Conservation (phyloP, 2,113 vertebrate species). For the Peromyscus maniculatus region DNA sequence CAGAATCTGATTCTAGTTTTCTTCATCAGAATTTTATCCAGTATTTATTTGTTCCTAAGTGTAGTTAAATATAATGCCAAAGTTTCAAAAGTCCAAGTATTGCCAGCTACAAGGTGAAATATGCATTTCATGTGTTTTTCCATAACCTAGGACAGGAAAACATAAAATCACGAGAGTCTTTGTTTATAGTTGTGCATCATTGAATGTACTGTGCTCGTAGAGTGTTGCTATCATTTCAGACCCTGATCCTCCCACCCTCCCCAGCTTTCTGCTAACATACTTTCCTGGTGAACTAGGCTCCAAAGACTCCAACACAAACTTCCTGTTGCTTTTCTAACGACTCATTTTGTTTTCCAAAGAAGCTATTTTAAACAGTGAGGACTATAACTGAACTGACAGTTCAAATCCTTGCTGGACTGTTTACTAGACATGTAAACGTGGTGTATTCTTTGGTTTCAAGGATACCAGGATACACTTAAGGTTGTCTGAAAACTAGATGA, state of each 20-base stretch:
- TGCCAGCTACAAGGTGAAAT: conserved; percentile 27
- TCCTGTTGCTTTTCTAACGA: background rate
- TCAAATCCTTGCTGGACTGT: background rate
- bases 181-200: background rate
- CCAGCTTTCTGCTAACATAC: background rate
- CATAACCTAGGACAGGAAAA: conserved; percentile 42
- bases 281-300: background rate
- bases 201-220: background rate
- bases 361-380: background rate
- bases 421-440: background rate
- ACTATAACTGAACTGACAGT: background rate
- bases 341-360: background rate
- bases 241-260: background rate
- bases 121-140: conserved; percentile 59
- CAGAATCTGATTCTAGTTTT: conserved; percentile 40
- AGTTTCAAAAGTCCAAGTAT: background rate
- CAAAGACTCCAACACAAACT: background rate
- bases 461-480: background rate
- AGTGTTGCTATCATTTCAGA: background rate
- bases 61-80: background rate
- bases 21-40: conserved; percentile 29
- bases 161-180: conserved; percentile 9
- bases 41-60: conserved; percentile 49
- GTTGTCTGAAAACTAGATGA: background rate
- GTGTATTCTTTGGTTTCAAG: background rate